Evolutionary conservation across 2,113 vertebrate genomes (phyloP).

Genomic region (Phycodurus eques): DNA sequence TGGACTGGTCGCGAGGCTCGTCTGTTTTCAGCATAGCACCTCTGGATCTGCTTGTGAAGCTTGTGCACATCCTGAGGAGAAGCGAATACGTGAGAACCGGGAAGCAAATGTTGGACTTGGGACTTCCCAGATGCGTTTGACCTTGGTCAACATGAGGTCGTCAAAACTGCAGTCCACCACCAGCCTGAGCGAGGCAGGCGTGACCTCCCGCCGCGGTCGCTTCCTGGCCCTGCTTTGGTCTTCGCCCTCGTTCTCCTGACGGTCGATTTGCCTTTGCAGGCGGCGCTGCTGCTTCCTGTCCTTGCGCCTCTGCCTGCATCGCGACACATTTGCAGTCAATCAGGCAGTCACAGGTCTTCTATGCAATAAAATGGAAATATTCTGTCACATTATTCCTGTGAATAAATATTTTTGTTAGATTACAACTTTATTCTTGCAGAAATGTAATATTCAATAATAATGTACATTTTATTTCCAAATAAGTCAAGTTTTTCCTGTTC

Average conservation of each 20-base stretch:
- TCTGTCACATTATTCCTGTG: too few relatives aligned
- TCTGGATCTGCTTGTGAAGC: conserved; percentile 96
- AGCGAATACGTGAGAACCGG: fast-evolving
- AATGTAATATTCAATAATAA: too few relatives aligned
- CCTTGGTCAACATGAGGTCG: conserved; percentile 87
- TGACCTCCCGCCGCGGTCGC: conserved; percentile 72
- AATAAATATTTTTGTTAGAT: too few relatives aligned
- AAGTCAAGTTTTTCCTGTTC: too few relatives aligned
- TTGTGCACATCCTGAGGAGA: conserved; percentile 86
- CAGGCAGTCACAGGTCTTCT: neutral
- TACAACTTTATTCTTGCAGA: too few relatives aligned
- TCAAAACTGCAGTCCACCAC: conserved; percentile 96
- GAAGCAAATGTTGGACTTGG: neutral
- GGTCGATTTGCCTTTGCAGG: conserved; percentile 74
- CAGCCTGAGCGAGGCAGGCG: conserved; percentile 80
- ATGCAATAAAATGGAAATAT: neutral
- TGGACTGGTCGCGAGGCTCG: conserved; percentile 86
- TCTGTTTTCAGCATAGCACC: conserved; percentile 94
- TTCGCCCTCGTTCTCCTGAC: conserved; percentile 44
- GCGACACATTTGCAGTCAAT: neutral
- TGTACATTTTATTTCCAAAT: too few relatives aligned
- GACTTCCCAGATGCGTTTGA: conserved; percentile 11
- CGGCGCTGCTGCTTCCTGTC: conserved; percentile 90
- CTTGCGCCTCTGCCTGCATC: conserved; percentile 84
- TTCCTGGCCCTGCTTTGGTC: conserved; percentile 71